phyloP scores from a whole-genome alignment of 30 jellyfish, hydroid and myxozoan species.

The Turritopsis rubra region DNA sequence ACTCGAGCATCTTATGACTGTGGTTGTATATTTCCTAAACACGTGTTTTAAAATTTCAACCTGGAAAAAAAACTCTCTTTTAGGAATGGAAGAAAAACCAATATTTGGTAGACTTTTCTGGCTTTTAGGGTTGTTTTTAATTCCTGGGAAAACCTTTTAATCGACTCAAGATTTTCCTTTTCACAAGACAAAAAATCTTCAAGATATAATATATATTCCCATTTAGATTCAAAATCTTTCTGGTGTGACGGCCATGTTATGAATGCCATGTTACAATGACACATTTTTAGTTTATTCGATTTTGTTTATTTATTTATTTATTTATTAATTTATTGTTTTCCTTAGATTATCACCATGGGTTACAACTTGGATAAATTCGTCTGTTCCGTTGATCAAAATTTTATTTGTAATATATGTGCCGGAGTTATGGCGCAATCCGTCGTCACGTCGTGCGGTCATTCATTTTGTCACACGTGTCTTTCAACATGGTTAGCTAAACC shows the following conservation, averaged over 20 bases:
- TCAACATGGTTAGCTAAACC: slow-evolving; percentile 84
- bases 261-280: not conserved
- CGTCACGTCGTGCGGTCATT: slow-evolving; percentile 84
- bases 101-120: no score
- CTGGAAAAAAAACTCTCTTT: not conserved
- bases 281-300: not conserved
- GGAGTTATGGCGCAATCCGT: slow-evolving; percentile 89
- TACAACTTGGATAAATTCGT: slow-evolving; percentile 65
- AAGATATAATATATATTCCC: no score
- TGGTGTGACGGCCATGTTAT: no score
- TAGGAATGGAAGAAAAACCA: not conserved
- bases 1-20: not conserved
- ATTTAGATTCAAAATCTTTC: no score
- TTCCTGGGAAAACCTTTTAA: no score
- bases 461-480: slow-evolving; percentile 80
- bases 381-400: slow-evolving; percentile 61
- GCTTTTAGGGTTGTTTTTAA: no score
- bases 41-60: not conserved
- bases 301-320: not conserved
- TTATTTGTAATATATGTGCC: slow-evolving; percentile 80
- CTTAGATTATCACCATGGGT: slow-evolving; percentile 52
- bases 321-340: not conserved
- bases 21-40: not conserved
- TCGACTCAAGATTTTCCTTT: no score
- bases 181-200: no score